Evolutionary conservation across 1,140 invertebrate genomes (phyloP).

Genomic region (Pantala flavescens): DNA sequence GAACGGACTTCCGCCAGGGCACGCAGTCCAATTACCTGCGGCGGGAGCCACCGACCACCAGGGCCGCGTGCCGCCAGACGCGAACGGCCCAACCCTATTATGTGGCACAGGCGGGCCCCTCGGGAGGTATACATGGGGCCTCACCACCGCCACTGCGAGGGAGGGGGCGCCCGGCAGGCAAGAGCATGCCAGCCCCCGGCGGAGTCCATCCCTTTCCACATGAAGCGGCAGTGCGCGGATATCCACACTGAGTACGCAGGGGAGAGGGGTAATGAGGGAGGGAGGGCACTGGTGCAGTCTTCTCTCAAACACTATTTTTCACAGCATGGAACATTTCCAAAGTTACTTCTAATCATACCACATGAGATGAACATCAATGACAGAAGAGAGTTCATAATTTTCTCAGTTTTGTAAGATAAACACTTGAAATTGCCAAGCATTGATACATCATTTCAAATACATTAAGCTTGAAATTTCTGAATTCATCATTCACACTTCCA

Average conservation of each 20-base stretch:
- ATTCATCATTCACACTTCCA: no score
- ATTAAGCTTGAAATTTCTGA: no score
- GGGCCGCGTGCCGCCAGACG: conserved; percentile 2
- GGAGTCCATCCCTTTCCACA: neutral
- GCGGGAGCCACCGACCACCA: conserved; percentile 4
- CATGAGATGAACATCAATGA: no score
- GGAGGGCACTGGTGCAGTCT: neutral
- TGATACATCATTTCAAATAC: no score
- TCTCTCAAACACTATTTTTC: neutral
- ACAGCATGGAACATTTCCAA: neutral
- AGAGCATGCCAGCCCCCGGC: conserved; percentile 4
- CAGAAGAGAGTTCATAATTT: no score
- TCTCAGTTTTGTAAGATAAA: no score
- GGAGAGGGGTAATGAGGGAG: neutral
- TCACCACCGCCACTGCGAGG: neutral
- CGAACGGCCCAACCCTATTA: neutral
- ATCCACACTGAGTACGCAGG: neutral
- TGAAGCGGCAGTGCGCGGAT: neutral
- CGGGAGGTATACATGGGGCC: neutral
- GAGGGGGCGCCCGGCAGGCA: neutral
- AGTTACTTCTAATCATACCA: no score
- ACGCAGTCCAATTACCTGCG: conserved; percentile 7
- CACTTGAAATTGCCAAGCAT: no score
- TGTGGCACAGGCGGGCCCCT: neutral
- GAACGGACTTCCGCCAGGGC: neutral